These are phyloP conservation scores for Aleiodes leptofemur DNA, from an alignment of 2,888 invertebrate species.

Conservation along the genomic window DNA sequence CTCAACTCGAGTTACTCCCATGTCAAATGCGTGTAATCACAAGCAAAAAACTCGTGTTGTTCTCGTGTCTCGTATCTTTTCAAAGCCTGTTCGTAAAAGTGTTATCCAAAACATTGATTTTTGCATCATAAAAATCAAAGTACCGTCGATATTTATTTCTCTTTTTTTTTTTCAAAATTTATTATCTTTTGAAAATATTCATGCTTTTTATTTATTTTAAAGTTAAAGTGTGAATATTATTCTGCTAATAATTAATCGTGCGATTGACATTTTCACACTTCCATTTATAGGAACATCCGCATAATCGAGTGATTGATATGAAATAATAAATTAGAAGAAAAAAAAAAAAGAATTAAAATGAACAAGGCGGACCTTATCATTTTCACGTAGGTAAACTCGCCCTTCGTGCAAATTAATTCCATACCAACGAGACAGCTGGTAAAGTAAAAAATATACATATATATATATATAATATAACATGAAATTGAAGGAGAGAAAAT, in stretches of 20 bases:
- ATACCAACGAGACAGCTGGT: neutral
- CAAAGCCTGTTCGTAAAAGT: slow-evolving; percentile 21
- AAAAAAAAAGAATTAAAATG: slow-evolving; percentile 24
- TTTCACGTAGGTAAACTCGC: slow-evolving; percentile 49
- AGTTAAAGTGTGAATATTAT: neutral
- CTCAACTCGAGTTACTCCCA: slow-evolving; percentile 17
- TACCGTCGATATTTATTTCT: neutral
- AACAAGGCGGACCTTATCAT: slow-evolving; percentile 41
- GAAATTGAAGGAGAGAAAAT: slow-evolving; percentile 12
- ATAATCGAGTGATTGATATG: slow-evolving; percentile 39
- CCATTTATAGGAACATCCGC: slow-evolving; percentile 36
- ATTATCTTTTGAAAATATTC: neutral
- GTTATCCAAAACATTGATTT: slow-evolving; percentile 40
- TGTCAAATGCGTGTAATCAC: slow-evolving; percentile 21
- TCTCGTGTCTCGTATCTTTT: slow-evolving; percentile 14
- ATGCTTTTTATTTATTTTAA: neutral
- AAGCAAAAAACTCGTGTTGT: slow-evolving; percentile 27
- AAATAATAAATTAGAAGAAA: neutral
- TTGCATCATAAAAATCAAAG: slow-evolving; percentile 10
- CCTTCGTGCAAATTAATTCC: slow-evolving; percentile 43
- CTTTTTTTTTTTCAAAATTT: neutral
- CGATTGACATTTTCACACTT: slow-evolving; percentile 28
- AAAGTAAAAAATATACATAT: neutral
- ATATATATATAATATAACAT: slow-evolving; percentile 14
- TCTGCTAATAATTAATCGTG: slow-evolving; percentile 2